These are phyloP conservation scores for Enhydra lutris DNA, from an alignment of 2,113 vertebrate species.

Conservation along the genomic window DNA sequence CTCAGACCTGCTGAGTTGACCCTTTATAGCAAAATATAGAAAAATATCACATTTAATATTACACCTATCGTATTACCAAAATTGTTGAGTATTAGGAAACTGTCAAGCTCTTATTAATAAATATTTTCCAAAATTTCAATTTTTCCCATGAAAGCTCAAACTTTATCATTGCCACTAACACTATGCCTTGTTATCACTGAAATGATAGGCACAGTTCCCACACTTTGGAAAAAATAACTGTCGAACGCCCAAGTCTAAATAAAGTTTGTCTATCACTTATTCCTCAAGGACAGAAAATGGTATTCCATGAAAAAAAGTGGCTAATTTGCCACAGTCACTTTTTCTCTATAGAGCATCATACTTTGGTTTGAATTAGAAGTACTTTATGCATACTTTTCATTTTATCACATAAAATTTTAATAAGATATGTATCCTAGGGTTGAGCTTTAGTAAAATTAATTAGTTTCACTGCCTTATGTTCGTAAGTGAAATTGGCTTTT, in stretches of 20 bases:
- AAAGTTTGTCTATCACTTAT: neutral
- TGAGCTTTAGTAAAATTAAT: conserved; percentile 19
- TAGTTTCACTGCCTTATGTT: neutral
- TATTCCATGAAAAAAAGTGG: neutral
- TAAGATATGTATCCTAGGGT: neutral
- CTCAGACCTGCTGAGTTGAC: neutral
- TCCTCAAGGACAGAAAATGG: neutral
- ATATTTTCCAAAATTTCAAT: neutral
- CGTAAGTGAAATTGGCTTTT: neutral
- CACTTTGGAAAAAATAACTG: neutral
- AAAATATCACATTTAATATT: neutral
- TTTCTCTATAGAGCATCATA: neutral
- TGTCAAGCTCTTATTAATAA: neutral
- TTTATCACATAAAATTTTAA: neutral
- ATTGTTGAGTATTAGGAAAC: neutral
- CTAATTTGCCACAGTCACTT: neutral
- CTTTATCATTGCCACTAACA: neutral
- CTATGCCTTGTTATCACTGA: neutral
- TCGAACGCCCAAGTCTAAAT: neutral
- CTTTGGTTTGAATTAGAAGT: neutral
- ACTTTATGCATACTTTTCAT: neutral
- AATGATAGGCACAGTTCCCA: neutral
- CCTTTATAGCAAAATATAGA: neutral
- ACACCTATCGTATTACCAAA: neutral
- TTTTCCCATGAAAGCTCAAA: neutral